Evolutionary conservation across 2,888 invertebrate species (phyloP).

Genomic region (Danaus chrysippus): DNA sequence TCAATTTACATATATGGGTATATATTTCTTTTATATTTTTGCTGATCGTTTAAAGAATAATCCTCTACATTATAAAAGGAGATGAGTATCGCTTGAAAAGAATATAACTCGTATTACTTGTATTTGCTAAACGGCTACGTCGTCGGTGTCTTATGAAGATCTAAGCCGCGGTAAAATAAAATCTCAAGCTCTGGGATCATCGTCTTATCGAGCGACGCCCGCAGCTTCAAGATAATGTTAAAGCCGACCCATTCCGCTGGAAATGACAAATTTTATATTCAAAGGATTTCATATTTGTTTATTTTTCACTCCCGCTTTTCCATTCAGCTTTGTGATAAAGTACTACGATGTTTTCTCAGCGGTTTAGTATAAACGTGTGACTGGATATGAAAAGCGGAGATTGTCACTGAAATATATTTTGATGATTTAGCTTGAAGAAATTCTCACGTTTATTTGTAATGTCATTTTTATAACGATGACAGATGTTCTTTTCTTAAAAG

Average conservation of each 20-base stretch:
- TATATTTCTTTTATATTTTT: too few relatives aligned
- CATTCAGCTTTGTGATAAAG: constrained; percentile 25
- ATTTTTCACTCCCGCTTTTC: constrained; percentile 10
- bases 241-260: constrained; percentile 3
- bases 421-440: too few relatives aligned
- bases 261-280: constrained; percentile 7
- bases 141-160: neutral
- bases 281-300: constrained; percentile 5
- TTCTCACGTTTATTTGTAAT: too few relatives aligned
- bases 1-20: too few relatives aligned
- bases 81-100: too few relatives aligned
- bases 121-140: constrained; percentile 2
- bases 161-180: neutral
- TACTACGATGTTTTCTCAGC: neutral
- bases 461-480: too few relatives aligned
- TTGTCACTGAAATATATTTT: too few relatives aligned
- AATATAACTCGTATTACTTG: neutral
- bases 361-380: too few relatives aligned
- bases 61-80: too few relatives aligned
- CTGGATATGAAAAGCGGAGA: too few relatives aligned
- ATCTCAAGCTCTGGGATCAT: constrained; percentile 4
- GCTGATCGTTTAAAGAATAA: too few relatives aligned
- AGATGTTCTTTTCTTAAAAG: too few relatives aligned
- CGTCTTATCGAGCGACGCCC: constrained; percentile 6
- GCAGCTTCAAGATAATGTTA: constrained; percentile 1